These are phyloP conservation scores for Melanophora roralis DNA, from an alignment of 2,888 invertebrate genomes.

Conservation along the genomic window DNA sequence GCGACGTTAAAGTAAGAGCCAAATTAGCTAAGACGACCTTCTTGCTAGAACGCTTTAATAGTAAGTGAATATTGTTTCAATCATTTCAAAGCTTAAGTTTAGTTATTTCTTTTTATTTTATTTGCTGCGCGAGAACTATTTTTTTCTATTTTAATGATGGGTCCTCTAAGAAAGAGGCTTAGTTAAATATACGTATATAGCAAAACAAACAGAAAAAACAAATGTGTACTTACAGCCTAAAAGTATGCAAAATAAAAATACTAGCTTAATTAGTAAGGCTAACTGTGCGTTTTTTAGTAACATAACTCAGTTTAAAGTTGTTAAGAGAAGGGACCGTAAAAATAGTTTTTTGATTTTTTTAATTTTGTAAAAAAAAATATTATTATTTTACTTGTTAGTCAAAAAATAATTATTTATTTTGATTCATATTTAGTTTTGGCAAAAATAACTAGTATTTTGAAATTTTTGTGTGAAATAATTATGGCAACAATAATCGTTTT, in stretches of 20 bases:
- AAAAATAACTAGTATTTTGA: too few relatives aligned
- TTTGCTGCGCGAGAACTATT: slow-evolving; percentile 42
- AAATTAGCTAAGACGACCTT: slow-evolving; percentile 67
- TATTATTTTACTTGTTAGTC: too few relatives aligned
- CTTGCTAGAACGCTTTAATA: slow-evolving; percentile 72
- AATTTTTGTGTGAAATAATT: too few relatives aligned
- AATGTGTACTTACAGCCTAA: slow-evolving; percentile 42
- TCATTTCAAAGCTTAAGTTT: slow-evolving; percentile 74
- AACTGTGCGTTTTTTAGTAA: slow-evolving; percentile 16
- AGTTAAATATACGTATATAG: slow-evolving; percentile 41
- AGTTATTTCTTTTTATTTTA: slow-evolving; percentile 56
- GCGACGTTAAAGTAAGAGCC: background rate
- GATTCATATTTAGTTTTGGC: too few relatives aligned
- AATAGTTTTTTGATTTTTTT: too few relatives aligned
- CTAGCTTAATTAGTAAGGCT: slow-evolving; percentile 31
- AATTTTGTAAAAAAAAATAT: too few relatives aligned
- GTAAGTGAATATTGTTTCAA: slow-evolving; percentile 74
- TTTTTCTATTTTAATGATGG: slow-evolving; percentile 48
- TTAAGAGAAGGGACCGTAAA: too few relatives aligned
- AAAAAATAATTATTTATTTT: too few relatives aligned
- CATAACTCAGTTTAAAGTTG: too few relatives aligned
- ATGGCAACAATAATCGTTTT: too few relatives aligned
- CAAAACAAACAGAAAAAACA: slow-evolving; percentile 18
- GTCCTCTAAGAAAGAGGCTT: slow-evolving; percentile 48
- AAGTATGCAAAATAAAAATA: slow-evolving; percentile 53